phyloP scores from a whole-genome alignment of 2,797 vertebrate species.

The Cossypha dichroa region DNA sequence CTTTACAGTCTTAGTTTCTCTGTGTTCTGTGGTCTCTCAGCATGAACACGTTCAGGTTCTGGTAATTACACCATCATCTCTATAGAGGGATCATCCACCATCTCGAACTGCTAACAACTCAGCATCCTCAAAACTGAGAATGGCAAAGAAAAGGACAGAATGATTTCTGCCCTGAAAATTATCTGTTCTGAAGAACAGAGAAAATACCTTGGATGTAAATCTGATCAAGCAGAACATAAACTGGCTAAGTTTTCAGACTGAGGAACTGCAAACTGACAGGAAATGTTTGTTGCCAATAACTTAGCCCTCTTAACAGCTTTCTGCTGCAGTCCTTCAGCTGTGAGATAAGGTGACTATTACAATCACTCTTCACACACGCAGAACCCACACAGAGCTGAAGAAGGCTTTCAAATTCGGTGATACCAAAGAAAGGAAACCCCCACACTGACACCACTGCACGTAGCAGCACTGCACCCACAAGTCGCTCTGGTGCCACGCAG shows the following conservation, averaged over 20 bases:
- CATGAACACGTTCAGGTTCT: fast-evolving
- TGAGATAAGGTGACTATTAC: background rate
- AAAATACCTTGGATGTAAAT: background rate
- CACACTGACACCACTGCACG: background rate
- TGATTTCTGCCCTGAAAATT: background rate
- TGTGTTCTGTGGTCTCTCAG: background rate
- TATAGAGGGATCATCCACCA: background rate
- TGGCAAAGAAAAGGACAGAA: background rate
- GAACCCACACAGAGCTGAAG: background rate
- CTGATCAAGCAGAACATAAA: background rate
- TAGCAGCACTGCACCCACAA: background rate
- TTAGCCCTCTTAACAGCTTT: background rate
- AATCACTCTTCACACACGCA: background rate
- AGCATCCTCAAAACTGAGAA: background rate
- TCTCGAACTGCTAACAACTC: background rate
- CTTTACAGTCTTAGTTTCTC: background rate
- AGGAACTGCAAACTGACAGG: background rate
- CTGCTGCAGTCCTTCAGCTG: background rate
- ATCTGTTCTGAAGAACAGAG: background rate
- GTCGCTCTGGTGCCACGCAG: background rate
- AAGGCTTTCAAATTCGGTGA: background rate
- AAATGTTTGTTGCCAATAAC: background rate
- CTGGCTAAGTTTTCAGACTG: background rate
- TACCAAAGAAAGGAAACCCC: background rate
- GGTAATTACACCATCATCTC: background rate